Conservation (phyloP, 2,113 vertebrate species). For the Rafetus swinhoei region DNA sequence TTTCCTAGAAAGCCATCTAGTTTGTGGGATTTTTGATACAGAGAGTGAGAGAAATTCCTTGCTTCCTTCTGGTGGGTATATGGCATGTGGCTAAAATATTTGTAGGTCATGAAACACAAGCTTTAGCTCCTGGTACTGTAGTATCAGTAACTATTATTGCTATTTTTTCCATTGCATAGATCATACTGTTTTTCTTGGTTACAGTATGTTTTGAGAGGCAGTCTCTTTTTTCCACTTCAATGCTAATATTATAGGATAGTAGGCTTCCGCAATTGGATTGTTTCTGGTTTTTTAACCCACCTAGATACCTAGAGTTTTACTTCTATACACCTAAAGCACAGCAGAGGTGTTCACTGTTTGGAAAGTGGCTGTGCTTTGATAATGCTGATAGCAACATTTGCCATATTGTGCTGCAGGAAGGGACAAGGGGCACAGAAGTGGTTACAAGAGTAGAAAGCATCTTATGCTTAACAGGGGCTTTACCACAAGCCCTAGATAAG, state of each 20-base stretch:
- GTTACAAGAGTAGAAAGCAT: not conserved
- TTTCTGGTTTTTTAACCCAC: not conserved
- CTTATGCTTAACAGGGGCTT: not conserved
- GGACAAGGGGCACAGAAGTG: not conserved
- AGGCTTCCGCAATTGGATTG: not conserved
- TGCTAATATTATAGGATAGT: not conserved
- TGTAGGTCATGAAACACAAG: not conserved
- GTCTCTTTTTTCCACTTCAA: not conserved
- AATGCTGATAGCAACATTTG: not conserved
- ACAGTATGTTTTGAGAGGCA: not conserved
- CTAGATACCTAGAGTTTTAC: not conserved
- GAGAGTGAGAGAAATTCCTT: not conserved
- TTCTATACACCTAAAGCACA: not conserved
- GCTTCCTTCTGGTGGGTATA: not conserved
- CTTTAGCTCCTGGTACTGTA: not conserved
- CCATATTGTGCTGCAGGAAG: not conserved
- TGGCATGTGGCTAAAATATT: not conserved
- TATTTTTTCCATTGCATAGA: not conserved
- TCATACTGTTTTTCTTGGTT: not conserved
- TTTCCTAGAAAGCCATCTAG: not conserved
- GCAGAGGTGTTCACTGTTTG: not conserved
- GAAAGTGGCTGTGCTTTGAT: not conserved
- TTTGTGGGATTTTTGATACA: not conserved
- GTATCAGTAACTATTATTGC: not conserved
- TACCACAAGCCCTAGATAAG: not conserved